These are phyloP conservation scores for Lagorchestes hirsutus DNA, from an alignment of 2,797 vertebrate genomes.

Conservation along the genomic window DNA sequence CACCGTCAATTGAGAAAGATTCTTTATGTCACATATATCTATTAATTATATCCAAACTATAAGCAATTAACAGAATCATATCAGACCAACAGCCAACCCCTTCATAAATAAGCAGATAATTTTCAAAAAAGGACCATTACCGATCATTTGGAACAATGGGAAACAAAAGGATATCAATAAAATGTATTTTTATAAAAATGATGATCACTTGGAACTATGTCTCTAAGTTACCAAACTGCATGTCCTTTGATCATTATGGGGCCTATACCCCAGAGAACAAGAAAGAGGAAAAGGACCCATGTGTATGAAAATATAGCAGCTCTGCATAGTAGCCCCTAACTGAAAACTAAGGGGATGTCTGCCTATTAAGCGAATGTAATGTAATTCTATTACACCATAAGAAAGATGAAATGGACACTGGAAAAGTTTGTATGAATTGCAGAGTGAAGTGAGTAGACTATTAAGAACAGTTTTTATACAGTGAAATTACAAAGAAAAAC, in stretches of 20 bases:
- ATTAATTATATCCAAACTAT: neutral
- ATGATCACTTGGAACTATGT: neutral
- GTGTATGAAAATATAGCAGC: neutral
- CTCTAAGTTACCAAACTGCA: neutral
- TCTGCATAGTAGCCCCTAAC: neutral
- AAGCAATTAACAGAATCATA: neutral
- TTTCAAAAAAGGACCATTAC: neutral
- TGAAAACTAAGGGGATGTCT: neutral
- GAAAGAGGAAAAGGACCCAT: neutral
- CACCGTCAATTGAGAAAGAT: neutral
- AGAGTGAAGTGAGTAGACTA: neutral
- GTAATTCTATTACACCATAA: neutral
- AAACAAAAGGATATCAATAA: neutral
- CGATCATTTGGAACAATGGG: neutral
- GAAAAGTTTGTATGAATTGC: neutral
- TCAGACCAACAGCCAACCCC: neutral
- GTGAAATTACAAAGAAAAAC: neutral
- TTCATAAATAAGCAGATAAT: neutral
- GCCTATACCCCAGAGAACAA: neutral
- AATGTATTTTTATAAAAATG: neutral
- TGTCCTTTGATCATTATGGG: neutral
- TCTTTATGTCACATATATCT: neutral
- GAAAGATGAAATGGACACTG: neutral
- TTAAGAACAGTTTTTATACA: neutral
- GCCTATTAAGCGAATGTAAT: neutral